These are phyloP conservation scores for Drosophila quinaria DNA, from an alignment of 2,888 invertebrate species.

Conservation along the genomic window DNA sequence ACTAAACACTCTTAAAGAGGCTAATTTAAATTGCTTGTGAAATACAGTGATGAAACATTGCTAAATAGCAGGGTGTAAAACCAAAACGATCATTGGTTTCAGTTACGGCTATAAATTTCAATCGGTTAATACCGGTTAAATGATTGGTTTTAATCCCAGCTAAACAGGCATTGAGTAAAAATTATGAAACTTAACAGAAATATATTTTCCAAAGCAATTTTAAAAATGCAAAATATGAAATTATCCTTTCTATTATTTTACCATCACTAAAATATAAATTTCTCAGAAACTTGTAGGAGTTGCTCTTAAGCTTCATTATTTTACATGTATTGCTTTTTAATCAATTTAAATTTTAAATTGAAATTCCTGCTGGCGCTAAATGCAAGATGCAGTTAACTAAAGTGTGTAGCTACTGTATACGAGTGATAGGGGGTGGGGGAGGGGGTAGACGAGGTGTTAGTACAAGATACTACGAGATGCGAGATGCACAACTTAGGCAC, in stretches of 20 bases:
- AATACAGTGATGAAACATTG: not conserved
- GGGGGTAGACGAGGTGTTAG: slow-evolving; percentile 1
- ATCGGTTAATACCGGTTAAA: too few species aligned
- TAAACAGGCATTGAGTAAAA: too few species aligned
- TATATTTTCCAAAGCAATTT: too few species aligned
- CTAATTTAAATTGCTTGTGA: not conserved
- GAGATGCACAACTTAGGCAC: slow-evolving; percentile 37
- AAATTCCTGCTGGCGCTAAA: slow-evolving; percentile 47
- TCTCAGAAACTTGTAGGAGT: slow-evolving; percentile 25
- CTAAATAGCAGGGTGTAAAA: too few species aligned
- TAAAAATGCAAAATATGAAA: too few species aligned
- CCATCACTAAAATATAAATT: not conserved
- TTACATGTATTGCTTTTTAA: not conserved
- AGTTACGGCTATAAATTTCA: too few species aligned
- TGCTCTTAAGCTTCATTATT: not conserved
- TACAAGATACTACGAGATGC: slow-evolving; percentile 32
- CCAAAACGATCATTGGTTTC: too few species aligned
- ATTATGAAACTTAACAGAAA: too few species aligned
- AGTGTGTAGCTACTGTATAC: slow-evolving; percentile 16
- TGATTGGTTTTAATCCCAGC: too few species aligned
- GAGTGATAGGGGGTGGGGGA: not conserved
- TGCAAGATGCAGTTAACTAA: slow-evolving; percentile 36
- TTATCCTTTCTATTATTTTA: not conserved
- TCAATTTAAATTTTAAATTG: slow-evolving; percentile 4
- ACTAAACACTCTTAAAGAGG: not conserved